phyloP scores from a whole-genome alignment of 1,140 invertebrate genomes.

The Zaprionus africanus region DNA sequence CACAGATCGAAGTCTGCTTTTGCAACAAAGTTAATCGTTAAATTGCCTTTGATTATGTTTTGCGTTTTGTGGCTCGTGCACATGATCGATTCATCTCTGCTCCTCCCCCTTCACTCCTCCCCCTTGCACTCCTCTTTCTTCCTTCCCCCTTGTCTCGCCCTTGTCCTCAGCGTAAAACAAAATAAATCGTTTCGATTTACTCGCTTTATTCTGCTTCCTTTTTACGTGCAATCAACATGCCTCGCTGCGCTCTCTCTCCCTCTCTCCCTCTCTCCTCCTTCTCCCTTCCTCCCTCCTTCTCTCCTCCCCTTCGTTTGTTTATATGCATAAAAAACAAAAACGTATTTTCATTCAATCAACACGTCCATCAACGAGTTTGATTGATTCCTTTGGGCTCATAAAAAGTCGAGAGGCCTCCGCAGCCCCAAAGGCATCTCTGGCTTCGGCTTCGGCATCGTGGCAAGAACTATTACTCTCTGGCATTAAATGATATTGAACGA shows the following conservation, averaged over 20 bases:
- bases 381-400: constrained; percentile 83
- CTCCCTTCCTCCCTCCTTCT: neutral
- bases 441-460: neutral
- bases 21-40: constrained; percentile 74
- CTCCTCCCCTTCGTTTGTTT: constrained; percentile 62
- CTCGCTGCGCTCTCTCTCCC: neutral
- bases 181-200: constrained; percentile 50
- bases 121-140: no score
- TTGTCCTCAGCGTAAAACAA: constrained; percentile 21
- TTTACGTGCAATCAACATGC: constrained; percentile 30
- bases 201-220: constrained; percentile 43
- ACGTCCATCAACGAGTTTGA: constrained; percentile 84
- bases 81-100: constrained; percentile 22
- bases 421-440: constrained; percentile 1
- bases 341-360: constrained; percentile 84
- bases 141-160: neutral
- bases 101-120: neutral
- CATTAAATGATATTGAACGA: constrained; percentile 53
- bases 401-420: constrained; percentile 46
- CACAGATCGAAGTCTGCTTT: constrained; percentile 6
- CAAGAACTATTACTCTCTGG: constrained; percentile 13
- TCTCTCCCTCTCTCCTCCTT: neutral
- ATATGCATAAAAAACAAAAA: constrained; percentile 82
- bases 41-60: constrained; percentile 76
- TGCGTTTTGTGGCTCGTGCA: constrained; percentile 66